A percentile compares a stretch with the other conserved stretches of the same genome.
Conservation (phyloP, 2,113 vertebrate genomes). For the Acanthisitta chloris region DNA sequence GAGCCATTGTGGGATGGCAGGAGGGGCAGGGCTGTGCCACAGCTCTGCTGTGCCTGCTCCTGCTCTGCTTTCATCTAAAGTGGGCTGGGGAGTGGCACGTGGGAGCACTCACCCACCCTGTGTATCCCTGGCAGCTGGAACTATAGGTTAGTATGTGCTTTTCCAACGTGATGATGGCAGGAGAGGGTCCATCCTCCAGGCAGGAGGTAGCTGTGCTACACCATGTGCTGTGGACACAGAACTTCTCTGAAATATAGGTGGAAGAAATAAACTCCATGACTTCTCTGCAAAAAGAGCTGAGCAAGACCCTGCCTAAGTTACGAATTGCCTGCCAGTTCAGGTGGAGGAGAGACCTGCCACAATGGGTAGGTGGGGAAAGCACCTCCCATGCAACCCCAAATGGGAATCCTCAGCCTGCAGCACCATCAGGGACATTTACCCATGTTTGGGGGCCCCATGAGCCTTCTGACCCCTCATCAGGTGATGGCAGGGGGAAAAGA, state of each 20-base stretch:
- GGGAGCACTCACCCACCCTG: not conserved
- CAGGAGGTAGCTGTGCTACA: not conserved
- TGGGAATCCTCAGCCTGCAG: not conserved
- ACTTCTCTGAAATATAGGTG: not conserved
- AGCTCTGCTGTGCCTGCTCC: not conserved
- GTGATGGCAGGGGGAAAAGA: rapidly evolving
- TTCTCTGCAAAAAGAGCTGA: not conserved
- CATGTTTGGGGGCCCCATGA: rapidly evolving
- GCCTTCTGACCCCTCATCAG: not conserved
- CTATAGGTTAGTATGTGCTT: not conserved
- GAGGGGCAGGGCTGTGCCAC: not conserved
- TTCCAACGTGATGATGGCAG: not conserved
- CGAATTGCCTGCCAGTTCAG: rapidly evolving
- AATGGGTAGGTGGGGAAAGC: not conserved
- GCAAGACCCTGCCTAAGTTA: not conserved
- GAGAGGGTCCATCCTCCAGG: rapidly evolving
- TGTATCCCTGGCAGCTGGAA: rapidly evolving
- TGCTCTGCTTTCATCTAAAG: not conserved
- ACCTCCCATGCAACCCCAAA: rapidly evolving
- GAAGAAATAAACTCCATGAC: not conserved
- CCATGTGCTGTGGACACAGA: rapidly evolving
- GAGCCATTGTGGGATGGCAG: not conserved
- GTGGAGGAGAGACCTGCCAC: not conserved
- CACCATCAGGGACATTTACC: not conserved
- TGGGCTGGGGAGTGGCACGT: not conserved